phyloP scores from a whole-genome alignment of 2,113 vertebrate species.

The Corynorhinus townsendii region DNA sequence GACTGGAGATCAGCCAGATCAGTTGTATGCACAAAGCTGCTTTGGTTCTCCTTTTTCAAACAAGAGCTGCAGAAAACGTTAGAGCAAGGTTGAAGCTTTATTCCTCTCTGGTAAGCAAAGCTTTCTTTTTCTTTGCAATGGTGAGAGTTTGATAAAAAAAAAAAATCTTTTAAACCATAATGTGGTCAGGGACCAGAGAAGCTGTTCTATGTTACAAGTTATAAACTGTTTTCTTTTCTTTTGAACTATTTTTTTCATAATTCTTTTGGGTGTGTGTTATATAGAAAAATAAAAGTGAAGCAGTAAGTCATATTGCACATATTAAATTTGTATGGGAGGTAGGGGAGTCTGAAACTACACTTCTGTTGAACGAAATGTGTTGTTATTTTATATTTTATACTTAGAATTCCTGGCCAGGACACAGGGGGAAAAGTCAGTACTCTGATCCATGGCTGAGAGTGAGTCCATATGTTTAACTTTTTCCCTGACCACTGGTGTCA shows the following conservation, averaged over 20 bases:
- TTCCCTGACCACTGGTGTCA: background rate
- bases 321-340: constrained; percentile 40
- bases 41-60: constrained; percentile 64
- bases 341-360: constrained; percentile 10
- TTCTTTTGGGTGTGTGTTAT: constrained; percentile 14
- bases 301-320: background rate
- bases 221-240: constrained; percentile 49
- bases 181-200: background rate
- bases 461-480: background rate
- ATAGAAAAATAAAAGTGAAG: constrained; percentile 23
- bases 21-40: constrained; percentile 60
- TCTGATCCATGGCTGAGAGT: background rate
- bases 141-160: constrained; percentile 28
- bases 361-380: background rate
- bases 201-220: background rate
- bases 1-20: constrained; percentile 77
- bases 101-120: constrained; percentile 68
- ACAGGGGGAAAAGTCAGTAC: background rate
- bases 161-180: constrained; percentile 33
- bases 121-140: constrained; percentile 34
- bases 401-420: background rate
- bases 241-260: background rate
- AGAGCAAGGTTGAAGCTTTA: constrained; percentile 39
- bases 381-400: constrained; percentile 21
- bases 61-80: constrained; percentile 45